Conservation (phyloP, 2,797 vertebrate species). For the Enteromius treurensis region DNA sequence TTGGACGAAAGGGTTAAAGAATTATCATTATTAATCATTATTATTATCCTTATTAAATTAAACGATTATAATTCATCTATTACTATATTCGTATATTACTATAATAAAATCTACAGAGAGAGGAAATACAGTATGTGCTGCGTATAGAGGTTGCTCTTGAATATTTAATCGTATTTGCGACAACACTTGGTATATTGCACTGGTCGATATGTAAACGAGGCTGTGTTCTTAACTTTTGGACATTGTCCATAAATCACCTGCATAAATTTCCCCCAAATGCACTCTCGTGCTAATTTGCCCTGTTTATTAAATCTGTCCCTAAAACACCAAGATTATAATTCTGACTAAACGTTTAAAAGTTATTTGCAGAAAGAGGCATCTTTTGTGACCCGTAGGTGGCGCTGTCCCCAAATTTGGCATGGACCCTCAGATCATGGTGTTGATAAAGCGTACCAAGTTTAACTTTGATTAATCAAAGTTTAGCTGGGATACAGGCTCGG, state of each 20-base stretch:
- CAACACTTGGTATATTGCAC: not conserved
- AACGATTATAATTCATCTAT: not conserved
- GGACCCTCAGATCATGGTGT: not conserved
- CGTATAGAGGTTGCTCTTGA: too few species aligned
- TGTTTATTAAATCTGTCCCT: not conserved
- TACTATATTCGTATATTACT: not conserved
- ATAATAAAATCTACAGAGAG: too few species aligned
- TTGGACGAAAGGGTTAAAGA: too few species aligned
- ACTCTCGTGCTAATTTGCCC: not conserved
- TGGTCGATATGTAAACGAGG: not conserved
- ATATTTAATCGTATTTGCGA: not conserved
- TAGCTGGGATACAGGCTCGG: not conserved
- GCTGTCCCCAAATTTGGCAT: not conserved
- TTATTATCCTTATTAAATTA: not conserved
- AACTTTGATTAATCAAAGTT: not conserved
- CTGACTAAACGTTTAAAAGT: not conserved
- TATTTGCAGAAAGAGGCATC: not conserved
- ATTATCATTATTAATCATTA: too few species aligned
- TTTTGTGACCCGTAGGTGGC: not conserved
- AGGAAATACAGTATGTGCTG: too few species aligned
- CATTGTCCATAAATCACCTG: not conserved
- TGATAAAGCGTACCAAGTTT: not conserved
- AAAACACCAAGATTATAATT: not conserved
- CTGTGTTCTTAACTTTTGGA: not conserved
- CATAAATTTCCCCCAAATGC: not conserved